Evolutionary conservation across 2,888 invertebrate species (phyloP).

Genomic region (Sthenelais limicola): DNA sequence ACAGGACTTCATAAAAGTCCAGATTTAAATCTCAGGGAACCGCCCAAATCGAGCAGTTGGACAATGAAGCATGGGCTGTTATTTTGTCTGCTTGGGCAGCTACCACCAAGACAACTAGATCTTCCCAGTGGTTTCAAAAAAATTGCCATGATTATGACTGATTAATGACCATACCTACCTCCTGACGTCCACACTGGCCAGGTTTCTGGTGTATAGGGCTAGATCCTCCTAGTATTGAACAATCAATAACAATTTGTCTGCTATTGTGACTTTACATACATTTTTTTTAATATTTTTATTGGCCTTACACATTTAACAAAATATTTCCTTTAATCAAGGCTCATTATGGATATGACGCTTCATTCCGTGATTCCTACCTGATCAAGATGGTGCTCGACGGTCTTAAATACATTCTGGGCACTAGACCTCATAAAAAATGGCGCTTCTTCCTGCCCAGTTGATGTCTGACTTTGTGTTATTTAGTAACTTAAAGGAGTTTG

Average conservation of each 20-base stretch:
- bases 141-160: background rate
- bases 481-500: too few species aligned
- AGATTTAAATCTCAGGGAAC: too few species aligned
- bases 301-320: too few species aligned
- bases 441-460: too few species aligned
- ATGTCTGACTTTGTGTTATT: too few species aligned
- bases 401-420: background rate
- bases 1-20: too few species aligned
- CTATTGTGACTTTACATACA: background rate
- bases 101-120: background rate
- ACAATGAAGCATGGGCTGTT: background rate
- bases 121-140: background rate
- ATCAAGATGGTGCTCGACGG: background rate
- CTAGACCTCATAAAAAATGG: background rate
- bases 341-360: background rate
- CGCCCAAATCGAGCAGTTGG: background rate
- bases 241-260: background rate
- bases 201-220: background rate
- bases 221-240: background rate
- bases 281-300: too few species aligned
- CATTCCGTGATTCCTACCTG: background rate
- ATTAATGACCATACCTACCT: background rate
- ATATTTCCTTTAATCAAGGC: too few species aligned
- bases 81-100: background rate
- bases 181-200: background rate